Conservation (phyloP, 92 coral and sea anemone genomes). For the Zoanthus solanderi region DNA sequence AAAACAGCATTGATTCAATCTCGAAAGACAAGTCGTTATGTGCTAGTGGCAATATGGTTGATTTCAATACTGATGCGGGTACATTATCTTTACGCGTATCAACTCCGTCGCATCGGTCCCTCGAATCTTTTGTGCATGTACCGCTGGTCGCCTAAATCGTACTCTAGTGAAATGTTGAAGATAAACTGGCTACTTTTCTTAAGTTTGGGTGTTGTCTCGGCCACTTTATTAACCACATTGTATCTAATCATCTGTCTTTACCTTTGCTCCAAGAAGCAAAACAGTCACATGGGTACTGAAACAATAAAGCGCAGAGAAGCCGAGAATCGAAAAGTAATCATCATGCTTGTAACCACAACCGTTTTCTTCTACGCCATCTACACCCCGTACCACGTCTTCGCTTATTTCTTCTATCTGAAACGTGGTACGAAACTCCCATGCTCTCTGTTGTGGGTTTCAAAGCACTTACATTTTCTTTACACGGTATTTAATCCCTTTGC, state of each 20-base stretch:
- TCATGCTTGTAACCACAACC: conserved; percentile 11
- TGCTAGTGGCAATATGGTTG: conserved; percentile 14
- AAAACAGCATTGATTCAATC: background rate
- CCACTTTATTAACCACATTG: background rate
- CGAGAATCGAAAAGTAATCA: conserved; percentile 20
- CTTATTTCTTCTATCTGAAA: conserved; percentile 16
- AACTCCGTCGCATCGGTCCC: background rate
- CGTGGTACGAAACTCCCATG: conserved; percentile 12
- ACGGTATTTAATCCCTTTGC: conserved; percentile 34
- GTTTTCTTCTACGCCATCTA: conserved; percentile 19
- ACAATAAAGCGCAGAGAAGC: conserved; percentile 3
- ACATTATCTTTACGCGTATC: conserved; percentile 36
- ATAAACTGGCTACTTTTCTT: conserved; percentile 46
- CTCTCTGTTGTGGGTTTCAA: conserved; percentile 1
- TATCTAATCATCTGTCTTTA: background rate
- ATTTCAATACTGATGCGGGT: conserved; percentile 25
- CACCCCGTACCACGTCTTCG: conserved; percentile 25
- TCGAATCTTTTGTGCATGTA: conserved; percentile 9
- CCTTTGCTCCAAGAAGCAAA: conserved; percentile 21
- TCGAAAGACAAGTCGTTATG: conserved; percentile 6
- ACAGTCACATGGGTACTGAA: conserved; percentile 24
- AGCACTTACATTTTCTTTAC: conserved; percentile 30
- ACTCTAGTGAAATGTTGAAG: conserved; percentile 2
- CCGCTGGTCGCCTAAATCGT: conserved; percentile 9
- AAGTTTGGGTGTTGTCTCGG: conserved; percentile 17